Percentiles rank a stretch among this genome's conserved stretches.
phyloP scores from a whole-genome alignment of 2,888 invertebrate genomes.

The Scrobipalpa costella region DNA sequence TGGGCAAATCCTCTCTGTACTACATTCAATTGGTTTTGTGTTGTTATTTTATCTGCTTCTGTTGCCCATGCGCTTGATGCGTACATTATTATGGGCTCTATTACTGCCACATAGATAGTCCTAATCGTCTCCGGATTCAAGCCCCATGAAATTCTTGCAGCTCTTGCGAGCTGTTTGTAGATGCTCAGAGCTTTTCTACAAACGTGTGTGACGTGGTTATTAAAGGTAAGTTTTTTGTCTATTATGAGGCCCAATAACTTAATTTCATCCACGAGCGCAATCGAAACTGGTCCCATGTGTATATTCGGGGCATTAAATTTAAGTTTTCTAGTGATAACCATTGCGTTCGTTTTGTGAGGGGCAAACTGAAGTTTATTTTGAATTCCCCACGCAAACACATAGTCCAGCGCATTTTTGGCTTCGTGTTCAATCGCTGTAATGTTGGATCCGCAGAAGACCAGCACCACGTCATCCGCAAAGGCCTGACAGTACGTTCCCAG shows the following conservation, averaged over 20 bases:
- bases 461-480: background rate
- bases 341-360: no score
- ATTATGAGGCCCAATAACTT: constrained; percentile 4
- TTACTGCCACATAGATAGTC: background rate
- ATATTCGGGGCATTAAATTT: no score
- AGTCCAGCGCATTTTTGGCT: background rate
- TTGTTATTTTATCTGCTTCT: background rate
- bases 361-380: no score
- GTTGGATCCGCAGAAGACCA: background rate
- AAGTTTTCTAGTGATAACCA: no score
- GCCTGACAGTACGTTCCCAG: no score
- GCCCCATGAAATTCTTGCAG: background rate
- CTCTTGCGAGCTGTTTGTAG: background rate
- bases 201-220: background rate
- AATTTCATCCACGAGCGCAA: background rate
- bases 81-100: constrained; percentile 7
- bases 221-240: constrained; percentile 5
- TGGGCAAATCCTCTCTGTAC: no score
- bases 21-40: no score
- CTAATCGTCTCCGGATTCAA: background rate
- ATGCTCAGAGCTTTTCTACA: background rate
- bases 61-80: background rate
- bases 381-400: background rate
- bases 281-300: background rate
- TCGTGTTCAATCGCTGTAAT: background rate